Conservation (phyloP, 2,113 vertebrate genomes). For the Mesembrinibis cayennensis region DNA sequence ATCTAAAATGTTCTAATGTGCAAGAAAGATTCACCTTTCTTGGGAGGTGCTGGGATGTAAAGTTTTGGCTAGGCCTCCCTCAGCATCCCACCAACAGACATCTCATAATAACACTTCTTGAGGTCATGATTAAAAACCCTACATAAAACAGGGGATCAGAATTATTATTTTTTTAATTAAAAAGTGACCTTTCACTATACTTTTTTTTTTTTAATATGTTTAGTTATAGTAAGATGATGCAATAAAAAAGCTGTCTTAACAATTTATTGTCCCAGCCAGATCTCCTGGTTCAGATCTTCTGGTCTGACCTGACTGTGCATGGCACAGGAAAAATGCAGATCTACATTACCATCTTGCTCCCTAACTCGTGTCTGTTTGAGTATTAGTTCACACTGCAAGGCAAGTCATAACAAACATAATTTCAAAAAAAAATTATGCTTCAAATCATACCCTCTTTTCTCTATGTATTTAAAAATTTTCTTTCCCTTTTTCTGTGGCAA, state of each 20-base stretch:
- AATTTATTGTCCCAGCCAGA: background rate
- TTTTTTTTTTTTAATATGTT: background rate
- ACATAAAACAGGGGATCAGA: background rate
- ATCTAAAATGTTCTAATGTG: background rate
- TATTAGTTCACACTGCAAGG: background rate
- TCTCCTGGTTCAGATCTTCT: background rate
- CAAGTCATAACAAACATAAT: background rate
- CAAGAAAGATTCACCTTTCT: background rate
- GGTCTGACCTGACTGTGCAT: background rate
- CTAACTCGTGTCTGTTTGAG: background rate
- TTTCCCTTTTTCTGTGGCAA: background rate
- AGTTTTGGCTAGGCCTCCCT: background rate
- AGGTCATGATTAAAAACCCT: background rate
- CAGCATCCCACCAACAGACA: background rate
- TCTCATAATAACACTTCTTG: background rate
- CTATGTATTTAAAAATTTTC: background rate
- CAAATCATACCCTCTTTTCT: background rate
- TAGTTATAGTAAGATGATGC: background rate
- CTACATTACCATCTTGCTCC: background rate
- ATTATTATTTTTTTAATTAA: background rate
- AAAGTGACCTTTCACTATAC: background rate
- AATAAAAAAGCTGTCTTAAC: background rate
- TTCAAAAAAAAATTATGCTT: background rate
- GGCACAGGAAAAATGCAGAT: background rate
- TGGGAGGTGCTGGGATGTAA: background rate